Percentiles rank a stretch among this genome's conserved stretches.
phyloP scores from a whole-genome alignment of 2,797 vertebrate genomes.

The Cryptoblepharus egeriae region DNA sequence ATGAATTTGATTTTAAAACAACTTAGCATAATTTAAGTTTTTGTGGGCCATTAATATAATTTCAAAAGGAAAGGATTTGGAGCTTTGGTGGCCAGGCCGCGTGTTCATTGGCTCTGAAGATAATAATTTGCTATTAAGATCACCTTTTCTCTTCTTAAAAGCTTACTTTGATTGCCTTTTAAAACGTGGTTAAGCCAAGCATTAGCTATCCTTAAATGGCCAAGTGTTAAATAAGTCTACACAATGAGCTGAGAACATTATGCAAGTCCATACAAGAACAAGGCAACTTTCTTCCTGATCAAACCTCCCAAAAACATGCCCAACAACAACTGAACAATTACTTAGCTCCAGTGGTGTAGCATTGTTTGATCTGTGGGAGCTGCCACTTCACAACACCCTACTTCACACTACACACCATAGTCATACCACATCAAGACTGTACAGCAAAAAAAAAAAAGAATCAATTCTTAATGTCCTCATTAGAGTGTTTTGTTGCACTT shows the following conservation, averaged over 20 bases:
- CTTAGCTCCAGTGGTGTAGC: too few relatives aligned
- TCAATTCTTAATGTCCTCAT: too few relatives aligned
- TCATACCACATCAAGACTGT: too few relatives aligned
- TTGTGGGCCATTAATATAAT: neutral
- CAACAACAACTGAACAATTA: too few relatives aligned
- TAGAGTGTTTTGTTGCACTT: too few relatives aligned
- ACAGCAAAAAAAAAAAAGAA: too few relatives aligned
- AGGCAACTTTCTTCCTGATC: neutral
- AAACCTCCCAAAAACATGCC: too few relatives aligned
- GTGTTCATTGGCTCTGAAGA: slow-evolving; percentile 27
- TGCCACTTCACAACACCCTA: too few relatives aligned
- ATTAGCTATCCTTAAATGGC: slow-evolving; percentile 27
- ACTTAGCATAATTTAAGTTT: slow-evolving; percentile 22
- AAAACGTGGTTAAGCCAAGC: slow-evolving; percentile 31
- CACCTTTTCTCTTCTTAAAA: neutral
- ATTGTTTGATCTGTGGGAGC: too few relatives aligned
- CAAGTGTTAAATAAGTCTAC: slow-evolving; percentile 23
- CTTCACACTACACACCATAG: too few relatives aligned
- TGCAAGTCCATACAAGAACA: slow-evolving; percentile 23
- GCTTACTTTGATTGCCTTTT: slow-evolving; percentile 29
- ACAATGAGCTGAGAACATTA: neutral
- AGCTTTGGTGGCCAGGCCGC: slow-evolving; percentile 27
- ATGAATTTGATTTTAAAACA: slow-evolving; percentile 15
- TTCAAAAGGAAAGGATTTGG: slow-evolving; percentile 16
- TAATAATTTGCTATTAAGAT: slow-evolving; percentile 34